Evolutionary conservation across 2,888 invertebrate species (phyloP).

Genomic region (Subacronicta megacephala): DNA sequence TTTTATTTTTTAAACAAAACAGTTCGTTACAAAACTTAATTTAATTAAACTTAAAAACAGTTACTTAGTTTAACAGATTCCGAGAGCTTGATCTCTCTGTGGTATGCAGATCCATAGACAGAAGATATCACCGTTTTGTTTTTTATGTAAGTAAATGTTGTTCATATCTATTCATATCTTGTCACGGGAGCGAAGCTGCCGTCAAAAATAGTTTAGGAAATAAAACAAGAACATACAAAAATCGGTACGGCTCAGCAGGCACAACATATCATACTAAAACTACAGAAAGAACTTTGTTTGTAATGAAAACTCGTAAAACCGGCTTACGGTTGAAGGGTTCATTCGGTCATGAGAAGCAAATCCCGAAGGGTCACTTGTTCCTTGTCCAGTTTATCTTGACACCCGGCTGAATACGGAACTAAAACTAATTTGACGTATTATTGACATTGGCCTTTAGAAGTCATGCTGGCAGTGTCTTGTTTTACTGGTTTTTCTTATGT

Average conservation of each 20-base stretch:
- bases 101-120: too few relatives aligned
- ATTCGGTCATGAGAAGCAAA: constrained; percentile 45
- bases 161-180: too few relatives aligned
- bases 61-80: too few relatives aligned
- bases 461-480: background rate
- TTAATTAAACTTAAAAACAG: too few relatives aligned
- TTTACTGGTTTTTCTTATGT: background rate
- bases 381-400: constrained; percentile 17
- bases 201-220: too few relatives aligned
- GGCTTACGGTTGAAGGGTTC: constrained; percentile 48
- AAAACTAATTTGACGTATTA: background rate
- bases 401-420: constrained; percentile 1
- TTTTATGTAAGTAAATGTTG: too few relatives aligned
- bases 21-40: too few relatives aligned
- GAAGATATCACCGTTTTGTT: too few relatives aligned
- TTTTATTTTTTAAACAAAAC: too few relatives aligned
- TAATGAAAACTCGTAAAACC: constrained; percentile 43
- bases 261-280: constrained; percentile 16
- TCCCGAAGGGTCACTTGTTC: constrained; percentile 33
- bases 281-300: constrained; percentile 36
- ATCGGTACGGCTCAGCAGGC: background rate
- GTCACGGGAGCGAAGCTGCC: too few relatives aligned
- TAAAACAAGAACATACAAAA: background rate
- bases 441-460: background rate
- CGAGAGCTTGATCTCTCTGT: too few relatives aligned